phyloP scores from a whole-genome alignment of 1,140 invertebrate genomes.

The Aleiodes sp. region DNA sequence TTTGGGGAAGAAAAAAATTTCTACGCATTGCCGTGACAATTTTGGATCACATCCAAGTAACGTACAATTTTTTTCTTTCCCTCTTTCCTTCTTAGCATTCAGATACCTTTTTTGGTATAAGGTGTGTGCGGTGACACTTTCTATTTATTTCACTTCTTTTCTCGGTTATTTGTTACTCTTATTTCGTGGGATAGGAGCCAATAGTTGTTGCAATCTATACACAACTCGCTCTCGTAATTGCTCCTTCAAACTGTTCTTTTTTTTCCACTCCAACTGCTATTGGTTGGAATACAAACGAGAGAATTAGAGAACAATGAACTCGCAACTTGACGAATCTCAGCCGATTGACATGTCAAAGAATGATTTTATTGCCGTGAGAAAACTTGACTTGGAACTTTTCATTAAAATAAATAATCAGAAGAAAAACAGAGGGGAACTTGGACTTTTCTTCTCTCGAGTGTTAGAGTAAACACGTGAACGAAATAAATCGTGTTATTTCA shows the following conservation, averaged over 20 bases:
- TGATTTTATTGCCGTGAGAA: slow-evolving; percentile 10
- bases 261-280: neutral
- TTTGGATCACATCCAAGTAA: neutral
- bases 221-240: neutral
- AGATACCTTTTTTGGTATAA: neutral
- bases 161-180: neutral
- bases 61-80: neutral
- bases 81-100: neutral
- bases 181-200: neutral
- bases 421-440: neutral
- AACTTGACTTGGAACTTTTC: neutral
- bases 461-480: neutral
- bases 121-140: neutral
- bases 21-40: slow-evolving; percentile 9
- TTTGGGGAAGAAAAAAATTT: neutral
- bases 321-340: neutral
- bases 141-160: neutral
- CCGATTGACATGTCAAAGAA: neutral
- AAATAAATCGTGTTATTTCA: neutral
- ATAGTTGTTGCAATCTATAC: neutral
- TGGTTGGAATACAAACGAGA: slow-evolving; percentile 1
- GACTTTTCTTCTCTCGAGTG: neutral
- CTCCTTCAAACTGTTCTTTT: neutral
- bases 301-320: slow-evolving; percentile 15
- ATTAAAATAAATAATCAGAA: neutral